These are phyloP conservation scores for Notamacropus eugenii DNA, from an alignment of 2,797 vertebrate species.

Conservation along the genomic window DNA sequence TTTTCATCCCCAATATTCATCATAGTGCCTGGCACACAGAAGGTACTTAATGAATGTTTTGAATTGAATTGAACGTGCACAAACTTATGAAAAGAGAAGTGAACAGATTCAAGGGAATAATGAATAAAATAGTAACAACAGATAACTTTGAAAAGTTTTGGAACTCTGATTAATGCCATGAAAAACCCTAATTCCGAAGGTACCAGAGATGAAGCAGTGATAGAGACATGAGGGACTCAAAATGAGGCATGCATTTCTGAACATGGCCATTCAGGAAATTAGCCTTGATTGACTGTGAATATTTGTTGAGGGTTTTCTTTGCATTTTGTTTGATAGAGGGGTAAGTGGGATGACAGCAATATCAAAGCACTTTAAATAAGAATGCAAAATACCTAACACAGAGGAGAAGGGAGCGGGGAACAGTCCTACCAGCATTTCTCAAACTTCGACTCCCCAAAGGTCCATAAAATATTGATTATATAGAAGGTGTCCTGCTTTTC, in stretches of 20 bases:
- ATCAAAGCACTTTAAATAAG: not conserved
- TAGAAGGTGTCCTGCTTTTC: not conserved
- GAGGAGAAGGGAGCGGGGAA: not conserved
- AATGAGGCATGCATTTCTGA: not conserved
- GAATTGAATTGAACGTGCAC: not conserved
- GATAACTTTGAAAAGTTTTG: not conserved
- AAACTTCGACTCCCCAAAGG: not conserved
- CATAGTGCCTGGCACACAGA: not conserved
- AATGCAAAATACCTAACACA: not conserved
- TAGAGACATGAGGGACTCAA: not conserved
- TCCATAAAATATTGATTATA: not conserved
- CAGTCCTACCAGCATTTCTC: not conserved
- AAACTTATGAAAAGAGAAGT: not conserved
- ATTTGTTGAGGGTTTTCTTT: not conserved
- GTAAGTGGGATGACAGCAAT: not conserved
- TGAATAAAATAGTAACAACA: not conserved
- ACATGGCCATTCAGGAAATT: not conserved
- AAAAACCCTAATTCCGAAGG: not conserved
- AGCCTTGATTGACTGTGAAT: not conserved
- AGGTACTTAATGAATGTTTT: not conserved
- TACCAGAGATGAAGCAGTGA: not conserved
- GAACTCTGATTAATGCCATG: not conserved
- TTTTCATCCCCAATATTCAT: not conserved
- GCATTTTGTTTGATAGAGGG: not conserved
- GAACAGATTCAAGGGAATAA: not conserved